Evolutionary conservation across 2,888 invertebrate genomes (phyloP).

Genomic region (Troides oblongomaculatus): DNA sequence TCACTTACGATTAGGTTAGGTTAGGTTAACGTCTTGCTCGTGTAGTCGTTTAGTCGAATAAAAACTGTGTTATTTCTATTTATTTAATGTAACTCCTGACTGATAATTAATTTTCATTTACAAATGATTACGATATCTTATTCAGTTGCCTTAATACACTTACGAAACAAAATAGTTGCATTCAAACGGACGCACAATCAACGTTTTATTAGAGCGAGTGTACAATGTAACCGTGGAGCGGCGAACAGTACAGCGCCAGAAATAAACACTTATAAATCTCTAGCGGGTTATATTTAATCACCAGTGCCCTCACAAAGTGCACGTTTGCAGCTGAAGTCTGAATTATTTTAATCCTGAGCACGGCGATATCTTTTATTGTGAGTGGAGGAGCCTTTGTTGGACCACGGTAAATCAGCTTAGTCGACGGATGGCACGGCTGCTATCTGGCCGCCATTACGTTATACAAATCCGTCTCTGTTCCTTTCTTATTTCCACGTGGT

Average conservation of each 20-base stretch:
- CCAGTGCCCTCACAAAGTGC: constrained; percentile 64
- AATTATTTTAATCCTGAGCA: constrained; percentile 68
- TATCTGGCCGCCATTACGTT: constrained; percentile 60
- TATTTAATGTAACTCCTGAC: background rate
- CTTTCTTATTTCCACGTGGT: constrained; percentile 42
- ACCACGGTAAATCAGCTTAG: constrained; percentile 74
- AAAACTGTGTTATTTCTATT: background rate
- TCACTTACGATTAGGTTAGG: too few species aligned
- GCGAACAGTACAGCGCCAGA: constrained; percentile 48
- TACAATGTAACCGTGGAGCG: constrained; percentile 51
- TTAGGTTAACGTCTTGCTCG: too few species aligned
- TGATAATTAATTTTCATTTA: background rate
- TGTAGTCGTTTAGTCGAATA: too few species aligned
- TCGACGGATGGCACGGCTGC: constrained; percentile 60
- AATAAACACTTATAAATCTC: constrained; percentile 78
- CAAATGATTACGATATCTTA: background rate
- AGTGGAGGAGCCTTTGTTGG: constrained; percentile 55
- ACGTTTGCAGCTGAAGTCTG: constrained; percentile 67
- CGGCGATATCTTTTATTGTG: constrained; percentile 65
- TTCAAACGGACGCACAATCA: constrained; percentile 49
- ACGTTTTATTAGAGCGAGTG: constrained; percentile 61
- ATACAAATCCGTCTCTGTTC: constrained; percentile 55
- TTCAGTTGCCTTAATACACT: constrained; percentile 7
- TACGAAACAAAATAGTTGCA: constrained; percentile 56
- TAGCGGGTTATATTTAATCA: constrained; percentile 73